Percentiles rank a stretch among this genome's conserved stretches.
These are phyloP conservation scores for Agriotes lineatus DNA, from an alignment of 2,888 invertebrate genomes.

Conservation along the genomic window DNA sequence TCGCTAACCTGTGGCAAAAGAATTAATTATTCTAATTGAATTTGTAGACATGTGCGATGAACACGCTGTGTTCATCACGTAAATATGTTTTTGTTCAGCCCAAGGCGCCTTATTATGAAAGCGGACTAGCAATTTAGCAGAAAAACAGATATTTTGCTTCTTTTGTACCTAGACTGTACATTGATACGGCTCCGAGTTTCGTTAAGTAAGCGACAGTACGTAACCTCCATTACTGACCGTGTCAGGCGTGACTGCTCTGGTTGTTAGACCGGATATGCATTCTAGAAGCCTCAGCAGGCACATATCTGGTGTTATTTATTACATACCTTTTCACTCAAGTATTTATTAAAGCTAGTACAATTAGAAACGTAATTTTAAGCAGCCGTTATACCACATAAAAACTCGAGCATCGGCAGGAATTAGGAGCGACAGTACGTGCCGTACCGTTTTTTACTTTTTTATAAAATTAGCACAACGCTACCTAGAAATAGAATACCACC, in stretches of 20 bases:
- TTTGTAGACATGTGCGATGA: no score
- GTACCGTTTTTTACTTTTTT: neutral
- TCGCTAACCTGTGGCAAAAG: no score
- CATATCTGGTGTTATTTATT: conserved; percentile 33
- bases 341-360: conserved; percentile 30
- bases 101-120: no score
- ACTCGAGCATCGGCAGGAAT: neutral
- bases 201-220: conserved; percentile 49
- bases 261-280: conserved; percentile 63
- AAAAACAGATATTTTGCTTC: no score
- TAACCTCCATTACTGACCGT: conserved; percentile 63
- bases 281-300: conserved; percentile 49
- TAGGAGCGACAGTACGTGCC: neutral
- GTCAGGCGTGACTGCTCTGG: conserved; percentile 61
- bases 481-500: neutral
- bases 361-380: conserved; percentile 21
- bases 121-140: no score
- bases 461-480: no score
- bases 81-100: no score
- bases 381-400: conserved; percentile 22
- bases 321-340: conserved; percentile 29
- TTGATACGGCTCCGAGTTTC: neutral
- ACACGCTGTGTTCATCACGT: no score
- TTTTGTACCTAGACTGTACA: neutral
- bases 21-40: no score